These are phyloP conservation scores for Etheostoma perlongum DNA, from an alignment of 2,797 vertebrate species.

Conservation along the genomic window DNA sequence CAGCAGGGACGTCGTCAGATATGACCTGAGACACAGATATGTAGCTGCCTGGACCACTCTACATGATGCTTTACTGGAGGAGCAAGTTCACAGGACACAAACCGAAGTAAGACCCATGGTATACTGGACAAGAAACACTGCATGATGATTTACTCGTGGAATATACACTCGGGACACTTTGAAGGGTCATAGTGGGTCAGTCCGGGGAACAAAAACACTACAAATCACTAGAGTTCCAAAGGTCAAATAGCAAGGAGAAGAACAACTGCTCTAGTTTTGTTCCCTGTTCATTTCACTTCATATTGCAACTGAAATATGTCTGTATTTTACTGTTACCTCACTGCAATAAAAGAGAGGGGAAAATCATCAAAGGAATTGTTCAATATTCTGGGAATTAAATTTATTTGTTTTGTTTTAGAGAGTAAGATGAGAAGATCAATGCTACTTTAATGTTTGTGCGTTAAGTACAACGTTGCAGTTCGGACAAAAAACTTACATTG, in stretches of 20 bases:
- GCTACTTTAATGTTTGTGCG: background rate
- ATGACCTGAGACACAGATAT: constrained; percentile 90
- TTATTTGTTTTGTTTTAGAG: background rate
- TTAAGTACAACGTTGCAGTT: no score
- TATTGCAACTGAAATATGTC: background rate
- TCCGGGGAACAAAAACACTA: constrained; percentile 17
- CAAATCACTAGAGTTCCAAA: constrained; percentile 42
- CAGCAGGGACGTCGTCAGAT: constrained; percentile 94
- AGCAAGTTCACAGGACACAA: constrained; percentile 66
- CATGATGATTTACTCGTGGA: constrained; percentile 4
- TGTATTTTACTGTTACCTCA: background rate
- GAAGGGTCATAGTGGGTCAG: constrained; percentile 23
- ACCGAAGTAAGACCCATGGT: constrained; percentile 62
- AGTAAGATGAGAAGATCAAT: background rate
- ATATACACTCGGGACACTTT: constrained; percentile 12
- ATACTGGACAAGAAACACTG: background rate
- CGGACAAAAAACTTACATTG: no score
- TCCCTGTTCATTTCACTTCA: background rate
- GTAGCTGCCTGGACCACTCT: constrained; percentile 94
- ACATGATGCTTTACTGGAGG: constrained; percentile 90
- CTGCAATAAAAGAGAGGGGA: background rate
- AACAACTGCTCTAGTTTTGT: constrained; percentile 1
- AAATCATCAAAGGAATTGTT: background rate
- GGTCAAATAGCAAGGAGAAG: background rate
- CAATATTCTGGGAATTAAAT: background rate